Base-by-base conservation (phyloP, 2,113 vertebrate species). In the Tyto alba region DNA sequence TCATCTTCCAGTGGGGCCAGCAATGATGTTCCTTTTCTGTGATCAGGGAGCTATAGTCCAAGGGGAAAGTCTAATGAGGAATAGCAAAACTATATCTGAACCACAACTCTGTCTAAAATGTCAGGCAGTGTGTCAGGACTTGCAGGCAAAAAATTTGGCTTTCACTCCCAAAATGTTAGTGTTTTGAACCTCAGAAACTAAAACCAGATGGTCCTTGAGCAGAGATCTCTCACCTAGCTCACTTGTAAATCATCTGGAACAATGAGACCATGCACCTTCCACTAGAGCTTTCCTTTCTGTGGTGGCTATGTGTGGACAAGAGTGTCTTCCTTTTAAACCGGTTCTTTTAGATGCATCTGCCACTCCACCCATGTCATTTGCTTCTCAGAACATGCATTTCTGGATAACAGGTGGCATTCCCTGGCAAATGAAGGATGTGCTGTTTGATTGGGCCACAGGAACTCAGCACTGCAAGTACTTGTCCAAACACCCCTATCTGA, bases 221-320 rank as follows among this genome's bases (percentile, higher is more conserved):
- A n/a, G 29, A 57, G 38, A 26, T 9, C 21, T 48, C 59, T 69
- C 4, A 1, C 19, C 43, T 68, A 40, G 22, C 32, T 85, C 7
- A 0, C 27, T 41, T 30, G 59, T 74, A 27, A 40, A 32, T 87
- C 27, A 13, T 21, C 45, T 56, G 76, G 53, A 86, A 38, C 41
- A 52, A 40, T 40, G 29, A 69, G 30, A 36, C 20, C 27, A 8
- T 3, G 9, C 32, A 29, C 7, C 7, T 88, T 62, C 55, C 63
- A 34, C n/a, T 27, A 60, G 57, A 67, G 43, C 11, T 73, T n/a
- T 73, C 32, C 62, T 30, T 76, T 52, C 55, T 81, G 36, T 40
- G 22, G 32, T 36, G 23, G 34, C 38, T 32, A 34, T 11, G 3
- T 0, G 0, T 13, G 30, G 18, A 38, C 27, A 89, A 71, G 32